Base-by-base conservation (phyloP, 2,888 invertebrate species). In the Capitulum mitella region DNA sequence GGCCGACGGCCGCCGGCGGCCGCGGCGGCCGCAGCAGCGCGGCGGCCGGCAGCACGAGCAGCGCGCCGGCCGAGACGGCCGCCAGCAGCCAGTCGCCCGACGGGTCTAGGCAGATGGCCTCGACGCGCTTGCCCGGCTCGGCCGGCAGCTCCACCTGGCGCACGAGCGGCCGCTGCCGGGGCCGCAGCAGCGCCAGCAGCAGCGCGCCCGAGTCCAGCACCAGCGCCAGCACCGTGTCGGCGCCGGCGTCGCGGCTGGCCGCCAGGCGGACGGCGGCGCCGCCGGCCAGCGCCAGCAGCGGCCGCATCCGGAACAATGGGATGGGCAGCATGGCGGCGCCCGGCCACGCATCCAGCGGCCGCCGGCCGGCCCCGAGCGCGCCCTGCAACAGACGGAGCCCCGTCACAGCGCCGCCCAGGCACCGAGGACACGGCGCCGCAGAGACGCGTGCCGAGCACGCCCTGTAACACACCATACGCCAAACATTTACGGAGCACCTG, bases 21-120 rank as follows among this genome's bases (percentile, higher is more conserved):
- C 8, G 8, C 10, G 40, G 16, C 12, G 26, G n/a, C n/a, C 10
- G 26, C 74, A 75, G 40, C 40, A 19, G 14, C 12, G 26, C 6
- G n/a, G 22, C 70, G 16, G 40, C 40, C 12, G 40, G 40, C 43
- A 75, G 74, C n/a, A 75, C 74, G 43, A 19, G 43, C 40, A 75
- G 74, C 26, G 74, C 74, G 5, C 74, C 74, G 10, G 37, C 40
- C 10, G 26, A 26, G 26, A 75, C 85, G 61, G 85, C 84, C 82
- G 90, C 88, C 40, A 93, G 86, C 43, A 92, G 87, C 92, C 93
- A 93, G 70, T 91, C 90, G 79, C 93, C 94, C 80, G 91, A 90
- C 1, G 93, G 92, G 86, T 94, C 93, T 86, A 95, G 94, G 85
- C 93, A 93, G 85, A 94, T 81, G 37, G 84, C 83, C 26, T 81